These are phyloP conservation scores for Pteronura brasiliensis DNA, from an alignment of 2,113 vertebrate species.

Conservation along the genomic window DNA sequence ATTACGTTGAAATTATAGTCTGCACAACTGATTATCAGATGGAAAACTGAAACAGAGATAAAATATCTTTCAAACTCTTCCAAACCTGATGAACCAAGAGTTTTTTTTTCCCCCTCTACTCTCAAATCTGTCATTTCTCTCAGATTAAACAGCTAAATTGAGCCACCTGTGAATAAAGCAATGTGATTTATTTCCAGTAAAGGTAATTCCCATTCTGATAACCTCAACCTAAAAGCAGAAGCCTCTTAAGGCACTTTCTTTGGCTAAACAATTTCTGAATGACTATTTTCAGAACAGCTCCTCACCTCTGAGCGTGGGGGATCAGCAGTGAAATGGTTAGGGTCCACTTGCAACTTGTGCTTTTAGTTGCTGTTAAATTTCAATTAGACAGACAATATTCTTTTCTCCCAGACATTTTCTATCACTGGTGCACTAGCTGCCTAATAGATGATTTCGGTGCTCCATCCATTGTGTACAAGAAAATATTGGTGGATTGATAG, in stretches of 20 bases:
- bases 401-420: neutral
- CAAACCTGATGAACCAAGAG: conserved; percentile 52
- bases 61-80: conserved; percentile 49
- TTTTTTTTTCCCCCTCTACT: neutral
- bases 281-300: neutral
- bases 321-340: neutral
- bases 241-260: neutral
- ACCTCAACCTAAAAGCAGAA: conserved; percentile 27
- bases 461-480: neutral
- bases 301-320: neutral
- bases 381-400: neutral
- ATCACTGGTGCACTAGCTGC: neutral
- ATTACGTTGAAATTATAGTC: conserved; percentile 74
- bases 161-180: conserved; percentile 57
- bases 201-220: conserved; percentile 55
- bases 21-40: conserved; percentile 64
- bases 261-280: neutral
- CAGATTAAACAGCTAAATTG: conserved; percentile 72
- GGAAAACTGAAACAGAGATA: conserved; percentile 34
- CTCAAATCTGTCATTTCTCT: conserved; percentile 64
- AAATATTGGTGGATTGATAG: neutral
- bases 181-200: conserved; percentile 53
- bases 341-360: neutral
- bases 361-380: conserved; percentile 7
- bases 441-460: neutral